Evolutionary conservation across 2,113 vertebrate genomes (phyloP), one percentile per base, ranked within the genome.

Genomic region (Silurus meridionalis): DNA sequence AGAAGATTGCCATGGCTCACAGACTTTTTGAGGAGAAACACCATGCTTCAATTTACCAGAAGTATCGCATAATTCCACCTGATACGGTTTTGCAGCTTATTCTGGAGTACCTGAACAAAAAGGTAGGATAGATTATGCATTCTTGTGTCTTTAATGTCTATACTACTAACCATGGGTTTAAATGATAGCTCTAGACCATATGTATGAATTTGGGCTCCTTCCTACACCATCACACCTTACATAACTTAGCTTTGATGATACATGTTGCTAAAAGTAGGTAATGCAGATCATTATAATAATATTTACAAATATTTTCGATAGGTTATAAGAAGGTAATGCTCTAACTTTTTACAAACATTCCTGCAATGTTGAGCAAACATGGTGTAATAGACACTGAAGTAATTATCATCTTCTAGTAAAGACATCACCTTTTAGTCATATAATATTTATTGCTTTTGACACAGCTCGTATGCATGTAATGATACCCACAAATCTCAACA

Each of bases 41-140:
- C 1, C 96, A 97, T 0, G 95, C 96, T 0, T 91, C 93, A 0
- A 3, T 95, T 71, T 97, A 97, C 89, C 95, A 95, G 84, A 94
- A 93, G 83, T 97, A 95, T 90, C 92, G 96, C 78, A 93, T 95
- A 52, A 84, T 84, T 0, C 94, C 95, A 0, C 94, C 95, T 13
- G 80, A 92, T 9, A 91, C 93, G 55, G 74, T 96, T 77, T 91
- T 91, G 89, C 84, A 92, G 6, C 60, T 93, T 14, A 92, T 96
- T 90, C 87, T 96, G 25, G 23, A 91, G 14, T 96, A 96, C 90
- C 85, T 97, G 86, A 89, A 91, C 60, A 91, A 93, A 69, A 96
- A 95, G 93, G 96, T 96, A 83, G 89, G 90, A 0, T 1, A 57
- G 19, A 10, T 37, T 46, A 55, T n/a, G 58, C 53, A 25, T 58